A percentile compares a stretch with the other conserved stretches of the same genome.
These are phyloP conservation scores for Mactromeris polynyma DNA, from an alignment of 2,888 invertebrate species.

Conservation along the genomic window DNA sequence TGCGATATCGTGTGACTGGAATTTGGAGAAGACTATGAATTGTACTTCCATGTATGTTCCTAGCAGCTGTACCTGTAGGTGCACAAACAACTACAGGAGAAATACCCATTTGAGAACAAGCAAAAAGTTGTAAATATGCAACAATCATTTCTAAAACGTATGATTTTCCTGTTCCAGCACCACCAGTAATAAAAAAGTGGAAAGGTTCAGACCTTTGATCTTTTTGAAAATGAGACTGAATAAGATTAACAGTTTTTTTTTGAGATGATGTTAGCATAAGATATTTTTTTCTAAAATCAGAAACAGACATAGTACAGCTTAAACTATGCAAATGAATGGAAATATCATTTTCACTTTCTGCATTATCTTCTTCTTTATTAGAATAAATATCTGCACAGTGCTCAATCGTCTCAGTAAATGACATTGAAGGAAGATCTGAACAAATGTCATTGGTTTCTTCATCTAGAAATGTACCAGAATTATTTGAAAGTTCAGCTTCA, in stretches of 20 bases:
- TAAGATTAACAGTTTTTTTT: neutral
- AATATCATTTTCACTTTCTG: neutral
- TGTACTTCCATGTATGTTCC: constrained; percentile 51
- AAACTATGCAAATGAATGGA: constrained; percentile 28
- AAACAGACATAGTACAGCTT: constrained; percentile 27
- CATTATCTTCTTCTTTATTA: neutral
- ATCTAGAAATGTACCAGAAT: neutral
- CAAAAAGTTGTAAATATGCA: constrained; percentile 53
- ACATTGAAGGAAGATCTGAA: neutral
- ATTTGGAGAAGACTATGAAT: constrained; percentile 51
- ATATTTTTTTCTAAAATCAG: constrained; percentile 26
- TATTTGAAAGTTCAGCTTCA: constrained; percentile 22
- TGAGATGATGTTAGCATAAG: neutral
- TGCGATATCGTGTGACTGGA: constrained; percentile 31
- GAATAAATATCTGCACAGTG: too few relatives aligned
- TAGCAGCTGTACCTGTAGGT: constrained; percentile 63
- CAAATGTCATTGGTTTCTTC: neutral
- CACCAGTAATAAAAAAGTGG: constrained; percentile 49
- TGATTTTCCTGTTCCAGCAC: constrained; percentile 61
- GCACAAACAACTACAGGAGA: too few relatives aligned
- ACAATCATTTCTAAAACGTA: constrained; percentile 47
- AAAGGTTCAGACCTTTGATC: neutral
- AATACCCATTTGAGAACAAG: constrained; percentile 28
- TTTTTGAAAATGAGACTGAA: constrained; percentile 11
- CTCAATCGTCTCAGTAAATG: neutral